Evolutionary conservation across 2,888 invertebrate genomes (phyloP), one percentile per base, ranked within the genome.

Genomic region (Petrophora chlorosata): DNA sequence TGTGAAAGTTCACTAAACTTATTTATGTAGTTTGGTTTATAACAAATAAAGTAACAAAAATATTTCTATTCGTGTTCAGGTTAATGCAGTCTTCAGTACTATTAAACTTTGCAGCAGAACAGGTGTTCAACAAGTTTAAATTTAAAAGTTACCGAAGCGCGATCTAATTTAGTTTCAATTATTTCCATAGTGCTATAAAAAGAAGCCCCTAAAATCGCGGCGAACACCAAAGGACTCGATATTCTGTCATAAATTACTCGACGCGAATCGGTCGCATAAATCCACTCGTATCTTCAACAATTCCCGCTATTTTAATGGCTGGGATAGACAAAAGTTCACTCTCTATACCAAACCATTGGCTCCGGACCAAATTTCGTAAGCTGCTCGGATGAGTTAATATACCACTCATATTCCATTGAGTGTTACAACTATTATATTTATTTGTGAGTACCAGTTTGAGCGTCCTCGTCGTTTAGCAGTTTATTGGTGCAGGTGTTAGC

Each of bases 311-410:
- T 56, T 46, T 36, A 46, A 49, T 46, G 46, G 38, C 16, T 19
- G 14, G 23, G 29, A 50, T 53, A 48, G 44, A 51, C 53, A 50
- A 53, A 49, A 49, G 49, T 52, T 19, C 29, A 30, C 40, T 44
- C 32, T 39, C 32, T 32, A 26, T 41, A 36, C 28, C 10, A 19
- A 39, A 34, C 32, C 33, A 36, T 52, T 58, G 57, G 57, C 54
- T 15, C 25, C 22, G 28, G 8, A 58, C 57, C 57, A 58, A 58
- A 41, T 58, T 52, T 54, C 57, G 54, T 45, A 58, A 58, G 38
- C 19, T 12, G 2, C 51, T 25, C 47, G 28, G 34, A 49, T 43
- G 49, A 50, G 53, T 50, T 56, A 50, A 47, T 53, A 47, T 38
- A 26, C 40, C 46, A 50, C 56, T 56, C 53, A 48, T 55, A 51